Evolutionary conservation across 2,113 vertebrate species (phyloP).

Genomic region (Ageneiosus marmoratus): DNA sequence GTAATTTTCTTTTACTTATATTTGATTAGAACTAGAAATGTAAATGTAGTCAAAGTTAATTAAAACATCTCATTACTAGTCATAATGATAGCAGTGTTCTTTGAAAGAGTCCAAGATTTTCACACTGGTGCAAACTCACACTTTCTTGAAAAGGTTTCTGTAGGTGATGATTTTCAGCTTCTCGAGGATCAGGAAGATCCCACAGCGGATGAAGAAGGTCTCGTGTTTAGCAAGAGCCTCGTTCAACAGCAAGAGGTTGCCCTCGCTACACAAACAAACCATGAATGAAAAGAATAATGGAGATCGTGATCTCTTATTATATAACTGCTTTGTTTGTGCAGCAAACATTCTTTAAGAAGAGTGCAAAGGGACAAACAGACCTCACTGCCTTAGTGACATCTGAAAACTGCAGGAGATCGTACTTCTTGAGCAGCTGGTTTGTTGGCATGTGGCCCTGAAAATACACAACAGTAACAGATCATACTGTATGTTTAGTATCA

Average conservation of each 20-base stretch:
- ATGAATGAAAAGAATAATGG: not conserved
- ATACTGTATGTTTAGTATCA: not conserved
- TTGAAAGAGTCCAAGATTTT: not conserved
- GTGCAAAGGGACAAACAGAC: slow-evolving; percentile 61
- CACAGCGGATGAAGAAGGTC: slow-evolving; percentile 96
- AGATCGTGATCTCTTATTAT: not conserved
- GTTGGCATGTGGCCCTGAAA: slow-evolving; percentile 95
- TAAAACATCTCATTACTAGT: not conserved
- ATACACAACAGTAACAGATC: not conserved
- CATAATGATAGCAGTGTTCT: not conserved
- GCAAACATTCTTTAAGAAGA: not conserved
- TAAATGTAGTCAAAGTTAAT: not conserved
- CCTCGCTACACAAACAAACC: slow-evolving; percentile 75
- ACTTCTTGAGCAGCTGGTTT: slow-evolving; percentile 87
- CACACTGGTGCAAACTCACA: slow-evolving; percentile 76
- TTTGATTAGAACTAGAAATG: not conserved
- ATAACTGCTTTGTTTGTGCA: not conserved
- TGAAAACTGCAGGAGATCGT: slow-evolving; percentile 94
- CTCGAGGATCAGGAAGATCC: slow-evolving; percentile 97
- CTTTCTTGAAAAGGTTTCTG: slow-evolving; percentile 98
- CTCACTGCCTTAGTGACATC: slow-evolving; percentile 93
- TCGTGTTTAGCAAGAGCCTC: slow-evolving; percentile 90
- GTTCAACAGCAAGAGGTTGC: slow-evolving; percentile 90
- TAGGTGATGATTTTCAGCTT: slow-evolving; percentile 98
- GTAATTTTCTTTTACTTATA: not conserved